Base-by-base conservation (phyloP, 2,888 invertebrate species). In the Thymelicus sylvestris region DNA sequence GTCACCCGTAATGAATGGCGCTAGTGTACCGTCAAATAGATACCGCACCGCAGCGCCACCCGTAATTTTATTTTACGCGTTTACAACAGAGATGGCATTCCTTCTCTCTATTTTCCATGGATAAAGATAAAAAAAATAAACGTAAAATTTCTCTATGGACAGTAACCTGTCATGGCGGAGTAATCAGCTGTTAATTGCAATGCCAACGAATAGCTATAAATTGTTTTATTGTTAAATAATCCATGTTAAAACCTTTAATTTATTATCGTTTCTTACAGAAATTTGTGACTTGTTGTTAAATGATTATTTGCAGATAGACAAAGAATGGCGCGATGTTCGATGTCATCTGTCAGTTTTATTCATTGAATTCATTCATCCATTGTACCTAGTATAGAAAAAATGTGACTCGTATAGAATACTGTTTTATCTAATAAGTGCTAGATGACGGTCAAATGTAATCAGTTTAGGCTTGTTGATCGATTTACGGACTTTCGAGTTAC, bases 121-220 rank as follows among this genome's bases (percentile, higher is more conserved):
- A 15, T 50, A 50, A 2, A 10, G 15, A n/a, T 50, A 6, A 19
- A 52, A 7, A 15, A 12, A 7, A 52, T 19, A 55, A 55, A 55
- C 55, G 24, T 12, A 55, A 55, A 10, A 12, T 55, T 55, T 55
- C 24, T 55, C 55, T 55, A 55, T 55, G 55, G 55, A 10, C 24
- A 55, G 55, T 55, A 55, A 55, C 78, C 85, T 87, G 89, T 87
- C 90, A 91, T 91, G 92, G 92, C 91, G 91, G 88, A 88, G 88
- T 92, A 91, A 93, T 93, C 92, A 92, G 92, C 92, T 92, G 92
- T 88, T 92, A 89, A 88, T 90, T 89, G 90, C 88, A 86, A 91
- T 92, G 89, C 86, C 86, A 87, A 80, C 81, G 84, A 87, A 78
- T 83, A 86, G 73, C 79, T 83, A 78, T 81, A 81, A 83, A 85